These are phyloP conservation scores for Hylaea fasciaria DNA, from an alignment of 2,888 invertebrate species.

Conservation along the genomic window DNA sequence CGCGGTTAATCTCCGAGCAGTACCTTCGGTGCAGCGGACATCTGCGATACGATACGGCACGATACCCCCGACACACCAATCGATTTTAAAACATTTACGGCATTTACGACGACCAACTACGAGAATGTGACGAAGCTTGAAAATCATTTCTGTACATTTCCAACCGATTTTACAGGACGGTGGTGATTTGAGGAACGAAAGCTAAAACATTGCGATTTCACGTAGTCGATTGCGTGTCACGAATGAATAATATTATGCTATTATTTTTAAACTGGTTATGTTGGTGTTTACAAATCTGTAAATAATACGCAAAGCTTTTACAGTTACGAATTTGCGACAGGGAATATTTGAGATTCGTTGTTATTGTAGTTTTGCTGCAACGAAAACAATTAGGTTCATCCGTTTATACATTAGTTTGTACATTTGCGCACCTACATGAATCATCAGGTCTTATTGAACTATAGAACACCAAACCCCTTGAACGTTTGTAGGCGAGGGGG, in stretches of 20 bases:
- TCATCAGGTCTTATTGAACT: no score
- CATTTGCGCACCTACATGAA: no score
- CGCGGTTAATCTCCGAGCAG: constrained; percentile 64
- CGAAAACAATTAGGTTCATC: no score
- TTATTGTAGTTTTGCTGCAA: no score
- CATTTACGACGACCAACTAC: constrained; percentile 16
- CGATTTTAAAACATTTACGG: constrained; percentile 44
- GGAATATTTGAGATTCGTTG: no score
- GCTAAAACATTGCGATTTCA: constrained; percentile 21
- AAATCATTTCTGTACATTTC: constrained; percentile 10
- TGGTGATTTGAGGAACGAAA: constrained; percentile 12
- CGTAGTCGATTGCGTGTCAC: no score
- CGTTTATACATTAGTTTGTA: no score
- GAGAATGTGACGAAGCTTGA: constrained; percentile 11
- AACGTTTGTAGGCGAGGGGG: no score
- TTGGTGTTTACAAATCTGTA: no score
- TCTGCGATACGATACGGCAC: constrained; percentile 60
- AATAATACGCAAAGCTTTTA: neutral
- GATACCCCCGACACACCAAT: constrained; percentile 54
- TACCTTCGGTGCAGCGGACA: constrained; percentile 60
- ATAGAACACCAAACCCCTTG: no score
- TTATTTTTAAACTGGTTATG: no score
- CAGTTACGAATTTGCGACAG: neutral
- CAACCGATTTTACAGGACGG: neutral
- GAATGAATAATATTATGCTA: constrained; percentile 1